phyloP scores from a whole-genome alignment of 2,888 invertebrate species.

The Chalcosyrphus nemorum region DNA sequence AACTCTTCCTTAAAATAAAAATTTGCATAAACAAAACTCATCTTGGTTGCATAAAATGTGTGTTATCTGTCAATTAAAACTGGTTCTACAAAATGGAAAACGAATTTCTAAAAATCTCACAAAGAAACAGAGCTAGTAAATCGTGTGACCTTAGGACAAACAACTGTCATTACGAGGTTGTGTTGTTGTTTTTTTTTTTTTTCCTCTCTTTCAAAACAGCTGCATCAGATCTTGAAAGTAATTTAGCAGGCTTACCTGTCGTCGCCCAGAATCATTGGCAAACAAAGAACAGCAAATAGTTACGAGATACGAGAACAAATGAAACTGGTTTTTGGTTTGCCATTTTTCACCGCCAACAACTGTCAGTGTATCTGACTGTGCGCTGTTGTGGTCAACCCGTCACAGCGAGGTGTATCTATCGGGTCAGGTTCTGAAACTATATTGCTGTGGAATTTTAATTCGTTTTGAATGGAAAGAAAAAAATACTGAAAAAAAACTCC shows the following conservation, averaged over 20 bases:
- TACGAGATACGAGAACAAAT: conserved; percentile 26
- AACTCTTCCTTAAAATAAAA: conserved; percentile 44
- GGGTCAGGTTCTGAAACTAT: conserved; percentile 37
- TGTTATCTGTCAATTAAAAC: conserved; percentile 42
- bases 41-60: conserved; percentile 44
- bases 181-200: too few relatives aligned
- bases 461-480: conserved; percentile 32
- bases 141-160: conserved; percentile 13
- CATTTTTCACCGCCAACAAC: conserved; percentile 16
- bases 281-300: conserved; percentile 55
- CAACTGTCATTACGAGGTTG: not conserved
- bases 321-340: conserved; percentile 58
- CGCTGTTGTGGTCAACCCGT: conserved; percentile 32
- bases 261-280: conserved; percentile 9
- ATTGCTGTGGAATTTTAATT: conserved; percentile 63
- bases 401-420: conserved; percentile 33
- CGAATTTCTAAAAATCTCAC: not conserved
- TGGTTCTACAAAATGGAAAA: conserved; percentile 40
- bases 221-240: conserved; percentile 6
- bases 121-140: not conserved
- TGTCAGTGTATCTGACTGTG: not conserved
- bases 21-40: conserved; percentile 49
- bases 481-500: conserved; percentile 5
- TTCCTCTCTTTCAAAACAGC: not conserved
- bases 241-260: conserved; percentile 22